Base-by-base conservation (phyloP, 2,797 vertebrate genomes). In the Microctenopoma steveboyesi region DNA sequence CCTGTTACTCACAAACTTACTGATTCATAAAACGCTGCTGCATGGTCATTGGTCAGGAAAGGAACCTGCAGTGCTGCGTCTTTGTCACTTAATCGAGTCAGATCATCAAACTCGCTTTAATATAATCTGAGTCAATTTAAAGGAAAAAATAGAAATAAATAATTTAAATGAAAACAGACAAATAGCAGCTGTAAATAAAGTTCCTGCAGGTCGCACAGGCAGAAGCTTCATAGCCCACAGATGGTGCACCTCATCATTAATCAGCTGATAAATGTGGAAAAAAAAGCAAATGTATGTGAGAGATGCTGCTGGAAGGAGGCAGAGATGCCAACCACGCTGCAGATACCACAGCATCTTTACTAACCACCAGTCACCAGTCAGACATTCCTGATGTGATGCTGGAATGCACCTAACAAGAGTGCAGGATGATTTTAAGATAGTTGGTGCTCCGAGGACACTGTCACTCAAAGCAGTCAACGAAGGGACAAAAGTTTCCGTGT, bases 301-400 rank as follows among this genome's bases (percentile, higher is more conserved):
- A 62, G 66, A 56, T 81, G 73, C 56, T 78, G 67, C 60, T 18
- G 18, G 56, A 45, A 64, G 48, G 55, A 69, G 37, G 28, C 75
- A 64, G 75, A 62, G 81, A 85, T 77, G 77, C 68, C 63, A 64
- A 78, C 75, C 72, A 81, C 71, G 71, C 64, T 70, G 74, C 66
- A 33, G 71, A 73, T 55, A 64, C 68, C 72, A 82, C 75, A 52
- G 80, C 79, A 63, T 58, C 67, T 59, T 86, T 77, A 80, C 87
- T 85, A 85, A 69, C 73, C 72, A 51, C 69, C 37, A 27, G 71
- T 84, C 85, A 72, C n/a, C 69, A 74, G 46, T 64, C 51, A 40
- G 53, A 55, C 75, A 74, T 74, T 71, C 72, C 79, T n/a, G 22
- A 22, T 3, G 9, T 46, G 18, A 68, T 42, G 58, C 16, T 48